These are phyloP conservation scores for Semnopithecus entellus DNA, from an alignment of 2,113 vertebrate species.

Conservation along the genomic window DNA sequence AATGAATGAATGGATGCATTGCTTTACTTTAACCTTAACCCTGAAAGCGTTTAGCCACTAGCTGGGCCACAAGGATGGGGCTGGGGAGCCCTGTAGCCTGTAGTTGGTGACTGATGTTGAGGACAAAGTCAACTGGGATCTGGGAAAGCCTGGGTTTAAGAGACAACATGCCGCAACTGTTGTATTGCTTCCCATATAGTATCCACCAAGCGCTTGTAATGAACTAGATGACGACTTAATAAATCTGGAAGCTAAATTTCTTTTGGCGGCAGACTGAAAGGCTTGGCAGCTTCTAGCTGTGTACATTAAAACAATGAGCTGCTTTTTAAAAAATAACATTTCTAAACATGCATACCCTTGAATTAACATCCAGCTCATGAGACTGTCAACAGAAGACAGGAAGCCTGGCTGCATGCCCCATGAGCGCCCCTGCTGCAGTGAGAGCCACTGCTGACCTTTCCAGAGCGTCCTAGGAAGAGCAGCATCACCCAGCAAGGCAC, in stretches of 20 bases:
- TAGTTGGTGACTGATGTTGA: not conserved
- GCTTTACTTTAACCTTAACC: not conserved
- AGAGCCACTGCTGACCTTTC: fast-evolving
- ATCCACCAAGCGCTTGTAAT: constrained; percentile 57
- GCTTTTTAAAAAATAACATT: constrained; percentile 72
- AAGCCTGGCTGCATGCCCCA: fast-evolving
- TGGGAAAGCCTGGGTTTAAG: not conserved
- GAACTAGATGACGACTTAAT: constrained; percentile 69
- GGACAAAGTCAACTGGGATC: not conserved
- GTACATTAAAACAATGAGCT: constrained; percentile 81
- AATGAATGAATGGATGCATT: not conserved
- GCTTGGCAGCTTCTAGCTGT: constrained; percentile 71
- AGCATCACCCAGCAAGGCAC: fast-evolving
- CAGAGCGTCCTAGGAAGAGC: not conserved
- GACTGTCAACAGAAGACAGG: not conserved
- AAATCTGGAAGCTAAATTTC: constrained; percentile 77
- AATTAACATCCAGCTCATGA: constrained; percentile 40
- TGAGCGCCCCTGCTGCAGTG: fast-evolving
- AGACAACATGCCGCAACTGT: not conserved
- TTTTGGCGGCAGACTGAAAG: constrained; percentile 65
- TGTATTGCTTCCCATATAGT: not conserved
- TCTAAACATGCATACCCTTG: constrained; percentile 76
- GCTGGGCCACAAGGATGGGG: not conserved
- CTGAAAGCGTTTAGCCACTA: not conserved
- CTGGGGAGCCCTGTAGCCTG: not conserved